Evolutionary conservation across 2,888 invertebrate genomes (phyloP), one percentile per base, ranked within the genome.

Genomic region (Physocephala rufipes): DNA sequence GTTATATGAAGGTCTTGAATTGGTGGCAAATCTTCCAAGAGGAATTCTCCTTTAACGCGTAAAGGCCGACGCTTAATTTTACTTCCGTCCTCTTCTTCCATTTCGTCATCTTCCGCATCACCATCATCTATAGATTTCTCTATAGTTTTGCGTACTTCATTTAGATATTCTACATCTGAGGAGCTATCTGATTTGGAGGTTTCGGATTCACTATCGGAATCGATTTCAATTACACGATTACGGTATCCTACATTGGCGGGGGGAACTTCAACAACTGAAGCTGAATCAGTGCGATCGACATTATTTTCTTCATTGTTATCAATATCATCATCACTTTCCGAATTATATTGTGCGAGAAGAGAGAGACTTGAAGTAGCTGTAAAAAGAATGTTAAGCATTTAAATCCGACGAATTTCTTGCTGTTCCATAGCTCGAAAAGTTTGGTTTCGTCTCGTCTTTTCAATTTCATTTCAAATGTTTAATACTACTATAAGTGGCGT

Each of bases 1-100:
- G 90, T 91, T 74, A 95, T 93, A 77, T 91, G 89, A 30, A 95
- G 87, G 80, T 95, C 92, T 82, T 95, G 91, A 71, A 95, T 93
- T 0, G 93, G 94, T 0, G 95, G 95, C 72, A 95, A 86, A 80
- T 94, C 92, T 71, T 92, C 91, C 5, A 93, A 72, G 1, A 80
- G 65, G 73, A 86, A 74, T 76, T 86, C 86, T 4, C 86, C 86
- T 7, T 83, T 82, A 0, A 82, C 85, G 15, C 79, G 82, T 7
- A 82, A 82, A 3, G 82, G 79, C 19, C 79, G 80, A 0, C 79
- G 76, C 9, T 75, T 79, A 4, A 74, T 77, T 19, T 76, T 78
- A 0, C 77, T 76, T 4, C 71, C 76, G 19, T 69, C 69, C 1
- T 78, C 79, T 7, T 80, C 79, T 1, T 79, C 80, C 9, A 79